Base-by-base conservation (phyloP, 2,888 invertebrate species). In the Drosophila formosana region DNA sequence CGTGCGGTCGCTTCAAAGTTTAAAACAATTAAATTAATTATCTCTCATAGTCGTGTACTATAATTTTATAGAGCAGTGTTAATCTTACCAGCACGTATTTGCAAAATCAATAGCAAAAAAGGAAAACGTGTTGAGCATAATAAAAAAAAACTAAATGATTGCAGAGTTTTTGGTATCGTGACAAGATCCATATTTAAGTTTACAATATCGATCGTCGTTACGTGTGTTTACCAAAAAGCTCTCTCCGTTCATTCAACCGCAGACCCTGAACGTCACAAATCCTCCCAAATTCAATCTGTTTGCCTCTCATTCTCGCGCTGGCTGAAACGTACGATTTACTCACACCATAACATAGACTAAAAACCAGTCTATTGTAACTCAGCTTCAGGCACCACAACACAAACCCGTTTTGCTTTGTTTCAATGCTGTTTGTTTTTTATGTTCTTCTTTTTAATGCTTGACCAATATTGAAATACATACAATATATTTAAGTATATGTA, bases 301-400 rank as follows among this genome's bases (percentile, higher is more conserved):
- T 56, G 13, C 25, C 28, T 65, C 43, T 39, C 28, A 13, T 25
- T 37, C 45, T 30, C 23, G 4, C 5, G 28, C 32, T 30, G n/a
- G 47, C 8, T 32, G 4, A 13, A 56, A 28, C 56, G 11, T 28
- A 18, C 49, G 28, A 23, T 37, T 28, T 26, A n/a, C 45, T 46
- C 65, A 32, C 57, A 63, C 62, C 67, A 18, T 43, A 37, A 34
- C 49, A 46, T 62, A 52, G 52, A 53, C 32, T 5, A 39, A 63
- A 65, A 82, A 83, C 87, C 84, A 65, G 82, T 83, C 81, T 53
- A 66, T 53, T 71, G 66, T 69, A 74, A 77, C 49, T 74, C 37
- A 58, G 56, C 78, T 73, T 66, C 61, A 66, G 70, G 72, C 71
- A 66, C 56, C 23, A 45, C 53, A 79, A 79, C 23, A 45, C 53